Conservation (phyloP, 2,888 invertebrate genomes). For the Uloborus plumipes region DNA sequence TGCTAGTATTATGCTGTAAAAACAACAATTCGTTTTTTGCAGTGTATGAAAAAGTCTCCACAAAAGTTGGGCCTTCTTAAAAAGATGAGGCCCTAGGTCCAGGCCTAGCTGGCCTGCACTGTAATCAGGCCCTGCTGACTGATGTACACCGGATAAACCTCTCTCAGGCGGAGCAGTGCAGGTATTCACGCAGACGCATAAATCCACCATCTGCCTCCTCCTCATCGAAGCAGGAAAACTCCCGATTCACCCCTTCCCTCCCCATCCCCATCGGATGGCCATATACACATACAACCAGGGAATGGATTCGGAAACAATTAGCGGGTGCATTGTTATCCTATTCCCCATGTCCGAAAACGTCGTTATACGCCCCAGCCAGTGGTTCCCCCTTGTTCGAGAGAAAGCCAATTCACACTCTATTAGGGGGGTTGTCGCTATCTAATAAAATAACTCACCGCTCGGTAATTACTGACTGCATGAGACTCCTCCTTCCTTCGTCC, state of each 20-base stretch:
- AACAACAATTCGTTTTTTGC: no score
- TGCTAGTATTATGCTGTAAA: no score
- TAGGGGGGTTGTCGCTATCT: slow-evolving; percentile 63
- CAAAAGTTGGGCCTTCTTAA: no score
- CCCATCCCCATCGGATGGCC: slow-evolving; percentile 7
- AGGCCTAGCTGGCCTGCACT: no score
- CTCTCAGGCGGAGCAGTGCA: no score
- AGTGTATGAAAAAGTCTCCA: no score
- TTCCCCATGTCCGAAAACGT: slow-evolving; percentile 50
- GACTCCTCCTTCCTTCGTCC: slow-evolving; percentile 24
- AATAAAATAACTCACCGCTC: slow-evolving; percentile 64
- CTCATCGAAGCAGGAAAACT: background rate
- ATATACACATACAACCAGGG: slow-evolving; percentile 15
- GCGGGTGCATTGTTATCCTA: slow-evolving; percentile 63
- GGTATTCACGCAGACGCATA: slow-evolving; percentile 1
- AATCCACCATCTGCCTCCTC: slow-evolving; percentile 13
- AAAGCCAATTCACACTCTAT: slow-evolving; percentile 64
- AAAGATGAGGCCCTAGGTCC: no score
- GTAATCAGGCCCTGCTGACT: no score
- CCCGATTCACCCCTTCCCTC: background rate
- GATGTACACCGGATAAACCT: no score
- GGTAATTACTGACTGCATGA: slow-evolving; percentile 61
- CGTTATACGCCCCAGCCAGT: slow-evolving; percentile 26
- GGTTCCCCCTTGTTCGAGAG: slow-evolving; percentile 23
- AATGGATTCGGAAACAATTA: slow-evolving; percentile 64